phyloP scores from a whole-genome alignment of 2,113 vertebrate species.

The Grallaria varia region DNA sequence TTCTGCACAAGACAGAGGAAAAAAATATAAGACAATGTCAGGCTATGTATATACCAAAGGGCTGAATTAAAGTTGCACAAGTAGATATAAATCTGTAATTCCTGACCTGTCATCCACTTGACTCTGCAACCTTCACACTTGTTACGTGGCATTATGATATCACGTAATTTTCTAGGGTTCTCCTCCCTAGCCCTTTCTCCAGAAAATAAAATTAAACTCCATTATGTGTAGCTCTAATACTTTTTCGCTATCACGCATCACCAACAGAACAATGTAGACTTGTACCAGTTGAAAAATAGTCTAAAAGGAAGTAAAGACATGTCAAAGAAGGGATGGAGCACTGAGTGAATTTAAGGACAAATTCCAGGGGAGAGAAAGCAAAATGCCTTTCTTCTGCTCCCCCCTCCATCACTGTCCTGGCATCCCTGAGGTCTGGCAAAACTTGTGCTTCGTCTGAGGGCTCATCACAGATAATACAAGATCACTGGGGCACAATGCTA shows the following conservation, averaged over 20 bases:
- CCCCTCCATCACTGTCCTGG: background rate
- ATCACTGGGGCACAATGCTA: background rate
- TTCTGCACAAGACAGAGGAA: background rate
- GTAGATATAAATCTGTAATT: background rate
- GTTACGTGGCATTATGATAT: background rate
- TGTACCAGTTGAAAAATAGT: background rate
- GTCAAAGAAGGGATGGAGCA: background rate
- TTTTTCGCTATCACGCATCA: background rate
- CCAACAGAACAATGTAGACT: background rate
- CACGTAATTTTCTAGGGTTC: background rate
- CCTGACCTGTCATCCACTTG: background rate
- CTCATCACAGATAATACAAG: background rate
- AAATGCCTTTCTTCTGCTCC: background rate
- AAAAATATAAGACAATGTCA: background rate
- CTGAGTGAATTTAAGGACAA: background rate
- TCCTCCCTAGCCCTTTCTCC: background rate
- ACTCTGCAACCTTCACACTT: background rate
- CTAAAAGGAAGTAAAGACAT: background rate
- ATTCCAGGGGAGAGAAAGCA: background rate
- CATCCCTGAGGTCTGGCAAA: background rate
- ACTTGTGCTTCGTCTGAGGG: background rate
- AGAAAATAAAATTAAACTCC: background rate
- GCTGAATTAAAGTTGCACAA: background rate
- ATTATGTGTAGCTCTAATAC: background rate
- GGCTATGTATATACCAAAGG: background rate